Evolutionary conservation across 2,797 vertebrate genomes (phyloP).

Genomic region (Phalloptychus januarius): DNA sequence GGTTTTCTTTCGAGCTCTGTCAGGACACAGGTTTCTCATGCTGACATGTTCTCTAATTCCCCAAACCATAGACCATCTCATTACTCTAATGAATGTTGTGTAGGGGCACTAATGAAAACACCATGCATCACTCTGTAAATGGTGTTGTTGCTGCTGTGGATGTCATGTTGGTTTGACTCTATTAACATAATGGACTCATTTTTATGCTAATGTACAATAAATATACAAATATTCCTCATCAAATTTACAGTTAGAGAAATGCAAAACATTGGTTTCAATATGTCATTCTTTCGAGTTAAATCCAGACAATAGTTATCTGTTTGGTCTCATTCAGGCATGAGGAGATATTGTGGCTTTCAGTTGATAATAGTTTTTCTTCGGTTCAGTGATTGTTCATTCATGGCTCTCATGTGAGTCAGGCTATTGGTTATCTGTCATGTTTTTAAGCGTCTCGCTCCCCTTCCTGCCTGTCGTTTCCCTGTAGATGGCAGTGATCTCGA

Average conservation of each 20-base stretch:
- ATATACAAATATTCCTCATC: background rate
- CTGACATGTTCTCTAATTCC: slow-evolving; percentile 52
- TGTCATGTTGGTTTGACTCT: slow-evolving; percentile 4
- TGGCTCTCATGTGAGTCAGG: slow-evolving; percentile 1
- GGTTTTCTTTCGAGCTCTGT: slow-evolving; percentile 41
- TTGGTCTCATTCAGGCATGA: background rate
- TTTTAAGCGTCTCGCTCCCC: slow-evolving; percentile 23
- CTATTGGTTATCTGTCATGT: slow-evolving; percentile 10
- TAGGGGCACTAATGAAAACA: slow-evolving; percentile 37
- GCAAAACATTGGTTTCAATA: background rate
- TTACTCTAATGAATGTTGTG: slow-evolving; percentile 40
- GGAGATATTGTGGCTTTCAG: slow-evolving; percentile 2
- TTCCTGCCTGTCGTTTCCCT: slow-evolving; percentile 30
- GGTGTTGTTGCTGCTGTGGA: background rate
- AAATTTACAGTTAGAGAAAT: slow-evolving; percentile 13
- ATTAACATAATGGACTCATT: background rate
- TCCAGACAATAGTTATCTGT: slow-evolving; percentile 5
- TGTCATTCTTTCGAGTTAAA: background rate
- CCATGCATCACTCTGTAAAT: slow-evolving; percentile 7
- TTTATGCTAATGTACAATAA: background rate
- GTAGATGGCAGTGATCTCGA: slow-evolving; percentile 89
- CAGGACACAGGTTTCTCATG: slow-evolving; percentile 45
- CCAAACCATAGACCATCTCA: slow-evolving; percentile 28
- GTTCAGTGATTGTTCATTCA: slow-evolving; percentile 12
- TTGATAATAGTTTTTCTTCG: background rate